phyloP scores from a whole-genome alignment of 2,888 invertebrate species.

The Timema podura region DNA sequence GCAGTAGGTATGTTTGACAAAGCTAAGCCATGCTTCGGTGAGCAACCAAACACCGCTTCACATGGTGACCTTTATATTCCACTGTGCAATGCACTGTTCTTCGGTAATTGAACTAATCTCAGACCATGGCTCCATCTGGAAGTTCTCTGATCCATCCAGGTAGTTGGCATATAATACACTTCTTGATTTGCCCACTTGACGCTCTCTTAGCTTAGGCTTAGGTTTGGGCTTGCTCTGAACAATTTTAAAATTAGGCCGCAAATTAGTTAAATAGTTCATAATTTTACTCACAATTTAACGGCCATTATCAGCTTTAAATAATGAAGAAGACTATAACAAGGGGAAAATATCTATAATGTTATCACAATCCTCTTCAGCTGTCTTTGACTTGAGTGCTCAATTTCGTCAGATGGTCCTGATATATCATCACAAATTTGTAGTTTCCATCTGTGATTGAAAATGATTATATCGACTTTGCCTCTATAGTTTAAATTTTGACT shows the following conservation, averaged over 20 bases:
- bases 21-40: neutral
- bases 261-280: neutral
- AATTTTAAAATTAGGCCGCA: conserved; percentile 15
- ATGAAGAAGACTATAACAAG: conserved; percentile 38
- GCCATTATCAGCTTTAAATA: conserved; percentile 36
- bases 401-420: conserved; percentile 43
- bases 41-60: neutral
- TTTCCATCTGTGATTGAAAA: conserved; percentile 39
- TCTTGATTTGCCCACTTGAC: neutral
- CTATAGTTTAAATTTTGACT: conserved; percentile 28
- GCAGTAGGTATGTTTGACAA: neutral
- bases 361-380: conserved; percentile 40
- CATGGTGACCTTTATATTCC: neutral
- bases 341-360: conserved; percentile 32
- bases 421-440: conserved; percentile 42
- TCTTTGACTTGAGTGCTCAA: conserved; percentile 41
- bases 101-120: conserved; percentile 1
- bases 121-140: neutral
- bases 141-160: neutral
- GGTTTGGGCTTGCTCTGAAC: neutral
- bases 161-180: neutral
- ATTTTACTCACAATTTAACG: neutral
- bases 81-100: neutral
- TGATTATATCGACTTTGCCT: conserved; percentile 42
- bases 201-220: neutral